Base-by-base conservation (phyloP, 1,140 invertebrate species). In the Dolichoris vasculosae region DNA sequence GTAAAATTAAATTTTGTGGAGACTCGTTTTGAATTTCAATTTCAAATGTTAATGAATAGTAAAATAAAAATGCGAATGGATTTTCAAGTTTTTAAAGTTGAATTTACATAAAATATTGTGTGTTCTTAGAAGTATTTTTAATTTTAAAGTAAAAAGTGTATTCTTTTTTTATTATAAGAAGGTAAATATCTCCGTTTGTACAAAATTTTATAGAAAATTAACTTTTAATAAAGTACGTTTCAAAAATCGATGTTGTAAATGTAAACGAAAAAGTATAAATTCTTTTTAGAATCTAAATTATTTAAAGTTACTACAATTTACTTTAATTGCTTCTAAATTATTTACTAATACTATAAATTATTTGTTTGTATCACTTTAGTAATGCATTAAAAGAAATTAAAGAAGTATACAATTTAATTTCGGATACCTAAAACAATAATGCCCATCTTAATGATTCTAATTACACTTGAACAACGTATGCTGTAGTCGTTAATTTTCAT, bases 391-490 rank as follows among this genome's bases (percentile, higher is more conserved):
- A 51, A 76, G 73, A 48, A 76, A 76, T 73, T 55, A 15, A 9
- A 55, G 9, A 59, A 59, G 7, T 20, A 17, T n/a, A 55, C 51
- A 32, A 35, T 13, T n/a, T 51, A 77, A 77, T 32, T 51, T 15
- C 55, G 0, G 6, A 15, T 15, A 35, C 35, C 46, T 32, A 26
- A 40, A 78, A 38, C 11, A 63, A 32, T 59, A 20, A 26, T 23
- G 20, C 51, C 63, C 32, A 17, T 26, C 26, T 78, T 78, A 78
- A 78, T 78, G 76, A 59, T 78, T 78, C 76, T 78, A 78, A 78
- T 78, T 78, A 59, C 48, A 32, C 76, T 55, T 40, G 48, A 59
- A 38, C 15, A 35, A 30, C 32, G 6, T 6, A 35, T 32, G n/a
- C 20, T 55, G 32, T 51, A 78, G 38, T 30, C 35, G 30, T 78